Base-by-base conservation (phyloP, 2,888 invertebrate species). In the Oxytorus armatus region DNA sequence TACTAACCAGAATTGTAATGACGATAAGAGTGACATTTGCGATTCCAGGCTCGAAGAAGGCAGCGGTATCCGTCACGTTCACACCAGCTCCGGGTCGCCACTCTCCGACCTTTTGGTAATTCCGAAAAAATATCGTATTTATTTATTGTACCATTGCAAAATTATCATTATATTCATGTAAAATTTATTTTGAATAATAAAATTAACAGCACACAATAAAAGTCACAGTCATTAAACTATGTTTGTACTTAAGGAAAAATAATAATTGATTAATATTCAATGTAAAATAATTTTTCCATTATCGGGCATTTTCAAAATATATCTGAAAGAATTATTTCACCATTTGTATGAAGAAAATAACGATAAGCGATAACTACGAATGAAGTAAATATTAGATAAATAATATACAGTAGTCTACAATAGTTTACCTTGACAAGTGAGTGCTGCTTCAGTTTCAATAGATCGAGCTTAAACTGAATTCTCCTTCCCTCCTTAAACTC, bases 401-500 rank as follows among this genome's bases (percentile, higher is more conserved):
- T 23, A 14, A 63, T 39, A 77, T 1, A n/a, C n/a, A n/a, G n/a
- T n/a, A n/a, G n/a, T n/a, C n/a, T n/a, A n/a, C n/a, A n/a, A 61
- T n/a, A 42, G 23, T 42, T 84, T 86, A 91, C 92, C 92, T 96
- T 96, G 14, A 95, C 94, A 73, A 96, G 93, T 0, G 95, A 94
- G 88, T 96, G 95, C 85, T 96, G 95, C 86, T 95, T 95, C 82
- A 96, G 92, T 92, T 96, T 96, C 36, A 96, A 93, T 70, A 96
- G 91, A 89, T 96, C 96, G 79, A 97, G 92, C 87, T 95, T 95
- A 88, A 97, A 96, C 87, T 95, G 95, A 65, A 95, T 94, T 70
- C 97, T 93, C 68, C 94, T 93, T 0, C 96, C 96, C 90, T 96
- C 96, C 89, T 96, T 96, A 92, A 96, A 96, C 90, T 95, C 95